Percentiles rank a stretch among this genome's conserved stretches.
These are phyloP conservation scores for Eristalis pertinax DNA, from an alignment of 2,888 invertebrate species.

Conservation along the genomic window DNA sequence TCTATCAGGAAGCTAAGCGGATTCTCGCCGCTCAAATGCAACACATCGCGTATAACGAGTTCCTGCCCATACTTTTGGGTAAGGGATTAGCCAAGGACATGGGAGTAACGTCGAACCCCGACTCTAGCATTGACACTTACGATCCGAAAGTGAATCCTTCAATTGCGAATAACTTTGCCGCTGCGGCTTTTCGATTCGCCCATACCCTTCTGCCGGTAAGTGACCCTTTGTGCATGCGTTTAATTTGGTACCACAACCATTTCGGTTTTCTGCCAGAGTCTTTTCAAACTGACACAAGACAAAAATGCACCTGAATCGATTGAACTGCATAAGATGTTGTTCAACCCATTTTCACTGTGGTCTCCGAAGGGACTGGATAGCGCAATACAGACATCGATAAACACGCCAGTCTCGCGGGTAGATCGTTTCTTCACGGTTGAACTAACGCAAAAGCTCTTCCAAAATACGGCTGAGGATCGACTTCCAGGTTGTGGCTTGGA, in stretches of 20 bases:
- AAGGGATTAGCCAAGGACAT: conserved; percentile 76
- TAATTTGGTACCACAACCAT: neutral
- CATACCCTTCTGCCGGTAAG: conserved; percentile 90
- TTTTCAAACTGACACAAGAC: conserved; percentile 87
- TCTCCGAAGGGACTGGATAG: conserved; percentile 84
- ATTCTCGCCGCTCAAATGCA: conserved; percentile 92
- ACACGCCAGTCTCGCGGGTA: conserved; percentile 84
- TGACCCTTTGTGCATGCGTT: conserved; percentile 6
- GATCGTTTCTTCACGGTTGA: conserved; percentile 80
- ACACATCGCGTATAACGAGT: conserved; percentile 92
- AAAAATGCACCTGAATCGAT: conserved; percentile 84
- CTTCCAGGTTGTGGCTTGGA: conserved; percentile 88
- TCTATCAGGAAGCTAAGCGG: conserved; percentile 90
- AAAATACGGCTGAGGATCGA: conserved; percentile 75
- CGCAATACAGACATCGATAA: conserved; percentile 86
- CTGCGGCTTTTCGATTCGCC: conserved; percentile 93
- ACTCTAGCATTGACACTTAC: conserved; percentile 81
- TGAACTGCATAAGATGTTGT: conserved; percentile 90
- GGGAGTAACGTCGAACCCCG: conserved; percentile 76
- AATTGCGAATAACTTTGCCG: conserved; percentile 92
- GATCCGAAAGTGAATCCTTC: conserved; percentile 87
- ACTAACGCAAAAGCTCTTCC: conserved; percentile 80
- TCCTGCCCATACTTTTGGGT: conserved; percentile 87
- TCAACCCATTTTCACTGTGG: conserved; percentile 90
- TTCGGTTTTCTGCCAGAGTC: conserved; percentile 82